Evolutionary conservation across 2,888 invertebrate species (phyloP).

Genomic region (Anthophora plumipes): DNA sequence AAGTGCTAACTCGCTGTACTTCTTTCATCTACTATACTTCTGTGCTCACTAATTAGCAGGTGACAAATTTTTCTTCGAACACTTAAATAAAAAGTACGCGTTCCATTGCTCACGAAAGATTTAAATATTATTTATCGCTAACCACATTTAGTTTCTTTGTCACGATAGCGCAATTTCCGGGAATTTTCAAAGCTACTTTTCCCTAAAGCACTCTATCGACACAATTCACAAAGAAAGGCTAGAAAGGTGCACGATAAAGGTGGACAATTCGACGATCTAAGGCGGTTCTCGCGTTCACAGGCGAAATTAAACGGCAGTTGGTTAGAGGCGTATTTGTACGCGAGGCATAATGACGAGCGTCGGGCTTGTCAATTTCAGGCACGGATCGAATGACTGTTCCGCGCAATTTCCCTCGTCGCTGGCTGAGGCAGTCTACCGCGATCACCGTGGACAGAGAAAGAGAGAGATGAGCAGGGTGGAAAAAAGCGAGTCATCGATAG

Average conservation of each 20-base stretch:
- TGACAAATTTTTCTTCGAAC: too few relatives aligned
- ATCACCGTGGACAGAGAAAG: not conserved
- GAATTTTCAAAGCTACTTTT: too few relatives aligned
- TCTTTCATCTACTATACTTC: too few relatives aligned
- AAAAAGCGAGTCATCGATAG: slow-evolving; percentile 67
- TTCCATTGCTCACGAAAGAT: too few relatives aligned
- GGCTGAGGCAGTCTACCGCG: slow-evolving; percentile 6
- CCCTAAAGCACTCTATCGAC: too few relatives aligned
- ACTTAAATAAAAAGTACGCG: too few relatives aligned
- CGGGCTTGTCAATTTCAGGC: slow-evolving; percentile 53
- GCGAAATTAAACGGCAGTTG: slow-evolving; percentile 14
- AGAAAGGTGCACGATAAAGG: not conserved
- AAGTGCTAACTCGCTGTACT: too few relatives aligned
- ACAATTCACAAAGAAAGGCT: not conserved
- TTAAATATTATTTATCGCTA: too few relatives aligned
- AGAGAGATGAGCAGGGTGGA: slow-evolving; percentile 1
- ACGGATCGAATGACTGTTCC: slow-evolving; percentile 65
- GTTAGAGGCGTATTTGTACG: not conserved
- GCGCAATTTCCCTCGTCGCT: slow-evolving; percentile 72
- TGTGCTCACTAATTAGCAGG: too few relatives aligned
- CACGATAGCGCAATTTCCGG: too few relatives aligned
- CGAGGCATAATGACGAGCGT: slow-evolving; percentile 43
- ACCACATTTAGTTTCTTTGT: too few relatives aligned
- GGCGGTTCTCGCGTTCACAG: not conserved
- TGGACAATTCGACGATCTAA: not conserved